Percentiles rank a stretch among this genome's conserved stretches.
phyloP scores from a whole-genome alignment of 2,888 invertebrate species.

The Ceramica pisi region DNA sequence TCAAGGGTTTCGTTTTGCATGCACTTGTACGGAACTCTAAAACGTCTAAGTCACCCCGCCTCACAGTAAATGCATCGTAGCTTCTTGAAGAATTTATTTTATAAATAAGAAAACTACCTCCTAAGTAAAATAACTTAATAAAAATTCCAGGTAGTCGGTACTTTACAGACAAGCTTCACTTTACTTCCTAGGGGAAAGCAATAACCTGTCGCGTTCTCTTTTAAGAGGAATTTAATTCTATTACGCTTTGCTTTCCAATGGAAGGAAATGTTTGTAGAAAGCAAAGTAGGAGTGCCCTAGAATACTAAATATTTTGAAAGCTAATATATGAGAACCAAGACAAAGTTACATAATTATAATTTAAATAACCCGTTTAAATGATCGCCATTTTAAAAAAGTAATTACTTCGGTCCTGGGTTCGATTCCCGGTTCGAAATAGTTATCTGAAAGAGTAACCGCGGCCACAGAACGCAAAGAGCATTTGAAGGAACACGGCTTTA shows the following conservation, averaged over 20 bases:
- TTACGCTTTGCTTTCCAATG: slow-evolving; percentile 1
- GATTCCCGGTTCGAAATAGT: too few relatives aligned
- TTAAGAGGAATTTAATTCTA: slow-evolving; percentile 9
- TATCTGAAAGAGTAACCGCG: too few relatives aligned
- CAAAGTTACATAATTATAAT: neutral
- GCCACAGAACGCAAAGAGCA: too few relatives aligned
- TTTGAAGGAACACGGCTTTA: too few relatives aligned
- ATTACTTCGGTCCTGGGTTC: too few relatives aligned
- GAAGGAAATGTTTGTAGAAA: too few relatives aligned
- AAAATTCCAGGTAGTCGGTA: slow-evolving; percentile 4
- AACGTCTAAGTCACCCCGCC: neutral
- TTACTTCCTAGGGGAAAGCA: neutral
- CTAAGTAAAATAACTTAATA: neutral
- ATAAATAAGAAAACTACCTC: neutral
- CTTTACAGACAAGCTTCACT: slow-evolving; percentile 6
- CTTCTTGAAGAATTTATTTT: neutral
- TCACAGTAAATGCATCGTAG: neutral
- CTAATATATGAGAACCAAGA: neutral
- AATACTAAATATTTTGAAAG: neutral
- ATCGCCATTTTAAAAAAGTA: neutral
- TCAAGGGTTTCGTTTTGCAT: neutral
- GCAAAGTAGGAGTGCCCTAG: neutral
- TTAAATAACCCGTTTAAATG: neutral
- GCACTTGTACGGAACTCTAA: neutral
- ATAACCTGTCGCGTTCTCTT: slow-evolving; percentile 14